A percentile compares a stretch with the other conserved stretches of the same genome.
phyloP scores from a whole-genome alignment of 1,140 invertebrate species.

The Tetragnatha versicolor region DNA sequence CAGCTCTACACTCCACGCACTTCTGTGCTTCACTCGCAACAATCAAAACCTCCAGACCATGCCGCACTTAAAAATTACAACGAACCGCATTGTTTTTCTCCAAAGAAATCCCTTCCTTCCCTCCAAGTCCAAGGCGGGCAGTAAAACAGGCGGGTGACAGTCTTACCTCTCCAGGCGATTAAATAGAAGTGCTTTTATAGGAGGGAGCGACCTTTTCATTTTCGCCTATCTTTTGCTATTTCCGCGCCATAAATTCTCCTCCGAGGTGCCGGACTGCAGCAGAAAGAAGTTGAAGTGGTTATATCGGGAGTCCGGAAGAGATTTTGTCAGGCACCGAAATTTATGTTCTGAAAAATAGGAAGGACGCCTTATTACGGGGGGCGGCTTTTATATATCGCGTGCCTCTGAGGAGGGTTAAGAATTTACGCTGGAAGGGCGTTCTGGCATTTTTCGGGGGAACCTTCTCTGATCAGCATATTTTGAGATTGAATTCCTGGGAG shows the following conservation, averaged over 20 bases:
- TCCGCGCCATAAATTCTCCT: slow-evolving; percentile 41
- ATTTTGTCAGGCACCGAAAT: slow-evolving; percentile 22
- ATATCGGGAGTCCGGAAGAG: slow-evolving; percentile 14
- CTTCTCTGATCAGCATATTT: no score
- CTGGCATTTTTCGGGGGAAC: no score
- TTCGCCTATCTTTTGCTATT: slow-evolving; percentile 47
- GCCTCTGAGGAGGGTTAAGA: no score
- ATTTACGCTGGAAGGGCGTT: no score
- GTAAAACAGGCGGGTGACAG: neutral
- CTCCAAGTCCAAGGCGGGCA: neutral
- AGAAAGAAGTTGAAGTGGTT: slow-evolving; percentile 37
- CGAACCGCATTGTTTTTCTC: no score
- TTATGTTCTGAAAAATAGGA: slow-evolving; percentile 40
- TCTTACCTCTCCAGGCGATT: slow-evolving; percentile 13
- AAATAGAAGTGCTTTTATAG: slow-evolving; percentile 24
- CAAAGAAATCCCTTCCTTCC: no score
- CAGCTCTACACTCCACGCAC: no score
- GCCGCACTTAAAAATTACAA: no score
- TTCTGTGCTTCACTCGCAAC: no score
- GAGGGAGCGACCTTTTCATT: slow-evolving; percentile 22
- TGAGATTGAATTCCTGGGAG: no score
- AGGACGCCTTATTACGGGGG: slow-evolving; percentile 15
- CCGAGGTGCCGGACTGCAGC: neutral
- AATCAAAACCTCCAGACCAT: no score
- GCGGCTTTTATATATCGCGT: no score